Conservation (phyloP, 2,888 invertebrate genomes). For the Tetragonisca angustula region DNA sequence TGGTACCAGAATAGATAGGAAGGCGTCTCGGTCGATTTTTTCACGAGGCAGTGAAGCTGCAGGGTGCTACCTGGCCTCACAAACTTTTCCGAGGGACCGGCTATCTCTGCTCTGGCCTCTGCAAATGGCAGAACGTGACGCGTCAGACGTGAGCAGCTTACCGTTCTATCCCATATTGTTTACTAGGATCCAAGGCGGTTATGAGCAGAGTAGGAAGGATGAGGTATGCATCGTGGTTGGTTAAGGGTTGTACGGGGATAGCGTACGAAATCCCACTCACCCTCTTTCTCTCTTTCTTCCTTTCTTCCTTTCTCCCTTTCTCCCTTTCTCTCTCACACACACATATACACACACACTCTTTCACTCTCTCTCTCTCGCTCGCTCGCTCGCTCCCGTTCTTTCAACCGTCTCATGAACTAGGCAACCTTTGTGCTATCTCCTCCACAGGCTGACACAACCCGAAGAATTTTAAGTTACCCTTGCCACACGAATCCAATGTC, state of each 20-base stretch:
- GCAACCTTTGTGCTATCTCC: conserved; percentile 31
- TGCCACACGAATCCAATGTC: background rate
- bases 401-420: background rate
- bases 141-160: conserved; percentile 70
- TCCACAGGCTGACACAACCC: background rate
- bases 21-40: conserved; percentile 93
- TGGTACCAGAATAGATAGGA: conserved; percentile 92
- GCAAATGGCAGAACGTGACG: conserved; percentile 70
- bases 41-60: conserved; percentile 91
- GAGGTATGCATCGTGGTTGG: conserved; percentile 48
- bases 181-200: conserved; percentile 57
- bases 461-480: conserved; percentile 16
- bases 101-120: conserved; percentile 91
- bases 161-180: conserved; percentile 58
- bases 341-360: background rate
- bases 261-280: conserved; percentile 38
- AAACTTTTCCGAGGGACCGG: conserved; percentile 93
- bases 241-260: conserved; percentile 43
- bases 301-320: background rate
- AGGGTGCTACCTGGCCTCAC: conserved; percentile 94
- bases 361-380: background rate
- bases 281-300: background rate
- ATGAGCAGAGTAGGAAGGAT: conserved; percentile 39
- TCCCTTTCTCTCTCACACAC: background rate
- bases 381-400: background rate